Conservation (phyloP, 2,113 vertebrate species). For the Catharus fuscescens region DNA sequence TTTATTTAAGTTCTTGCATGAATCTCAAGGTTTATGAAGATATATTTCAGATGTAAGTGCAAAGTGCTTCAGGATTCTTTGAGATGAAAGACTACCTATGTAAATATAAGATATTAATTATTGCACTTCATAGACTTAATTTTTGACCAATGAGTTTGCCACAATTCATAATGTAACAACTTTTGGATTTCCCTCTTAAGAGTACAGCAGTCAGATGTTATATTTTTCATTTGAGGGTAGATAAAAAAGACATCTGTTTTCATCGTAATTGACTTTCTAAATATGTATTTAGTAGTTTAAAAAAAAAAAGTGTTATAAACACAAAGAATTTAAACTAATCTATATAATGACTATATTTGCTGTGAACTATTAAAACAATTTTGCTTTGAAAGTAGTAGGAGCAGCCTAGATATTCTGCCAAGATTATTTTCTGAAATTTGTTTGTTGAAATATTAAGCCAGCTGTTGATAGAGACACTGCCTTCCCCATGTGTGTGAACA, state of each 20-base stretch:
- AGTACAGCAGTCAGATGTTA: background rate
- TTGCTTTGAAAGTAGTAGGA: background rate
- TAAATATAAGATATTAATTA: background rate
- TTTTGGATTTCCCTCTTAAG: background rate
- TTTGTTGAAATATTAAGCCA: background rate
- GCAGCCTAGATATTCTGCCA: background rate
- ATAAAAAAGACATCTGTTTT: background rate
- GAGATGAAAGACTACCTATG: background rate
- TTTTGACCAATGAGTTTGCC: background rate
- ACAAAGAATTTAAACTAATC: background rate
- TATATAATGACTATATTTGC: background rate
- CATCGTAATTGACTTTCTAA: background rate
- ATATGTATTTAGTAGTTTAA: background rate
- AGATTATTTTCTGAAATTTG: background rate
- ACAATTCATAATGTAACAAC: background rate
- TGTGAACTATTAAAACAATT: background rate
- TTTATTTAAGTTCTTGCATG: background rate
- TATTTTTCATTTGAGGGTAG: background rate
- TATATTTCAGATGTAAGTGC: background rate
- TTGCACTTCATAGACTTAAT: background rate
- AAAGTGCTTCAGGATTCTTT: background rate
- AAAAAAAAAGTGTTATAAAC: background rate
- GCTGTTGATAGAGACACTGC: background rate
- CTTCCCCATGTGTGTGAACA: background rate
- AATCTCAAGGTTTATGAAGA: background rate